Percentiles rank a stretch among this genome's conserved stretches.
These are phyloP conservation scores for Cantharis lateralis DNA, from an alignment of 2,888 invertebrate species.

Conservation along the genomic window DNA sequence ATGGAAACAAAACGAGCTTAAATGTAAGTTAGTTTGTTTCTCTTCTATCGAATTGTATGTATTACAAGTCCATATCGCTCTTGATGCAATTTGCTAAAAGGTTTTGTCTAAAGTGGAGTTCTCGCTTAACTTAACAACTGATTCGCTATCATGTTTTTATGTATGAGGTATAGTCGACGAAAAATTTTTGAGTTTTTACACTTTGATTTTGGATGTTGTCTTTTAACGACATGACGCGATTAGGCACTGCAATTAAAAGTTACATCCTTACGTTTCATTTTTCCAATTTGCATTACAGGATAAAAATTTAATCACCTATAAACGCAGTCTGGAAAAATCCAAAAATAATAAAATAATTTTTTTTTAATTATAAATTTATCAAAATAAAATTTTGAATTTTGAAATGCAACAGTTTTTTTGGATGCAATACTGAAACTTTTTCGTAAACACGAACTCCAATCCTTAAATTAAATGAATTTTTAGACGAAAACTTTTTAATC, in stretches of 20 bases:
- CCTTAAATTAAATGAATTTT: conserved; percentile 25
- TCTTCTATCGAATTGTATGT: conserved; percentile 51
- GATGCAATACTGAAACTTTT: neutral
- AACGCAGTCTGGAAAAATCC: neutral
- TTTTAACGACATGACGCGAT: neutral
- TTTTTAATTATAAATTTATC: neutral
- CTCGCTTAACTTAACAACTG: conserved; percentile 58
- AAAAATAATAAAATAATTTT: no score
- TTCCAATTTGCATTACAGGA: neutral
- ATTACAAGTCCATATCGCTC: conserved; percentile 50
- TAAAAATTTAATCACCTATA: neutral
- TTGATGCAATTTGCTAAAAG: conserved; percentile 58
- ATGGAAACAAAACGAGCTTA: conserved; percentile 29
- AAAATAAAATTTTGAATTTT: neutral
- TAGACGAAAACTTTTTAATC: conserved; percentile 38
- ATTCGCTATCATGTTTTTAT: conserved; percentile 59
- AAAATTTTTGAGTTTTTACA: conserved; percentile 20
- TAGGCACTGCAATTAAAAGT: neutral
- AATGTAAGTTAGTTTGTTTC: conserved; percentile 32
- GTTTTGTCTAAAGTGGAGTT: conserved; percentile 58
- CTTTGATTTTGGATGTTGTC: neutral
- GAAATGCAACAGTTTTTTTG: neutral
- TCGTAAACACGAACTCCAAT: conserved; percentile 5
- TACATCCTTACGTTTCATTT: neutral
- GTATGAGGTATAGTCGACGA: conserved; percentile 51